Evolutionary conservation across 2,888 invertebrate genomes (phyloP).

Genomic region (Eristalinus sepulchralis): DNA sequence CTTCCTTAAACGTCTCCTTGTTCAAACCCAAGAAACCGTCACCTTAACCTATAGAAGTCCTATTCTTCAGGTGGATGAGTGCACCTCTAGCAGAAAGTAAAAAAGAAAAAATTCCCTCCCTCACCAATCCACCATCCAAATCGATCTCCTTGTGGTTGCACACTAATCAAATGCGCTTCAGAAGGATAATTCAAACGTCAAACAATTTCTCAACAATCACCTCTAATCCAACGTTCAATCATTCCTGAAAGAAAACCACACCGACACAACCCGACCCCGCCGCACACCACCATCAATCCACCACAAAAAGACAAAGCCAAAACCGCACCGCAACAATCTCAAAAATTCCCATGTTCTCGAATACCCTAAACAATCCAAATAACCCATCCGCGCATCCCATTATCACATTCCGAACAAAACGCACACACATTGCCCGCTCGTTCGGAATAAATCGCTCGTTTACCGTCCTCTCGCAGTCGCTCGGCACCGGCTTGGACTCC

Average conservation of each 20-base stretch:
- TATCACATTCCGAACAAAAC: conserved; percentile 71
- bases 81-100: too few relatives aligned
- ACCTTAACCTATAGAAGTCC: too few relatives aligned
- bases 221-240: conserved; percentile 48
- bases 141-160: conserved; percentile 5
- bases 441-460: conserved; percentile 60
- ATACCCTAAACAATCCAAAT: conserved; percentile 70
- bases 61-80: too few relatives aligned
- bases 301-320: conserved; percentile 18
- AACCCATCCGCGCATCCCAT: conserved; percentile 69
- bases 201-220: conserved; percentile 20
- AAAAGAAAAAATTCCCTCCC: too few relatives aligned
- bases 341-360: conserved; percentile 65
- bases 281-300: background rate
- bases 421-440: conserved; percentile 50
- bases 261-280: conserved; percentile 2
- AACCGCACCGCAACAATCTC: conserved; percentile 58
- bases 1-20: too few relatives aligned
- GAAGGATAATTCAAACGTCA: background rate
- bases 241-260: conserved; percentile 52
- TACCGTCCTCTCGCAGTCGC: conserved; percentile 30
- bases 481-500: background rate
- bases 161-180: background rate
- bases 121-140: background rate
- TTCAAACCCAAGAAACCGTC: too few relatives aligned